Percentiles rank a stretch among this genome's conserved stretches.
Conservation (phyloP, 2,797 vertebrate species). For the Lemur catta region DNA sequence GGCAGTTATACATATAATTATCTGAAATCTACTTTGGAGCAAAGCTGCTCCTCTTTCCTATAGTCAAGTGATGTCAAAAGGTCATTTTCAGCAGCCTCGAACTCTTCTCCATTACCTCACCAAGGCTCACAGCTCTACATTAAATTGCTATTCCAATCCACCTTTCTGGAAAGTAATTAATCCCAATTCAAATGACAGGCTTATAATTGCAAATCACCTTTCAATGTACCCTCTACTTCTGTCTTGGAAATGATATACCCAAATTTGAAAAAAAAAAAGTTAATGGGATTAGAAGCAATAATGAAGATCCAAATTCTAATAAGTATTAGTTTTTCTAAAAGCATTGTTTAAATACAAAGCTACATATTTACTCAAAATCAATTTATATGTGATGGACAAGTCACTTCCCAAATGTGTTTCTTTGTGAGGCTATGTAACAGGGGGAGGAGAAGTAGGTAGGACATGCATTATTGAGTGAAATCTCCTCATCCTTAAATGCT, state of each 20-base stretch:
- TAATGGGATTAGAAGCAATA: slow-evolving; percentile 30
- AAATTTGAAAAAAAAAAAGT: slow-evolving; percentile 40
- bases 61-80: neutral
- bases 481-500: slow-evolving; percentile 44
- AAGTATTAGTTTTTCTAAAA: slow-evolving; percentile 26
- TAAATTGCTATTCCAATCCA: neutral
- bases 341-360: slow-evolving; percentile 41
- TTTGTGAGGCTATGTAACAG: neutral
- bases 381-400: neutral
- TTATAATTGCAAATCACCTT: slow-evolving; percentile 35
- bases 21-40: slow-evolving; percentile 18
- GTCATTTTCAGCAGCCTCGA: neutral
- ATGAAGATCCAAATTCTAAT: slow-evolving; percentile 26
- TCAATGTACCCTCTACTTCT: slow-evolving; percentile 29
- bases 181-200: slow-evolving; percentile 30
- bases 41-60: slow-evolving; percentile 6
- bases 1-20: neutral
- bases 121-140: neutral
- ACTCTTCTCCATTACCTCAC: neutral
- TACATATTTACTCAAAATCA: slow-evolving; percentile 51
- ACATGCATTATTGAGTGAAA: neutral
- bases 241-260: slow-evolving; percentile 25
- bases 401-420: neutral
- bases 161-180: slow-evolving; percentile 39
- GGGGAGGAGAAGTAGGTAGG: neutral